Evolutionary conservation across 30 jellyfish, hydroid and myxozoan genomes (phyloP).

Genomic region (Catostylus mosaicus): DNA sequence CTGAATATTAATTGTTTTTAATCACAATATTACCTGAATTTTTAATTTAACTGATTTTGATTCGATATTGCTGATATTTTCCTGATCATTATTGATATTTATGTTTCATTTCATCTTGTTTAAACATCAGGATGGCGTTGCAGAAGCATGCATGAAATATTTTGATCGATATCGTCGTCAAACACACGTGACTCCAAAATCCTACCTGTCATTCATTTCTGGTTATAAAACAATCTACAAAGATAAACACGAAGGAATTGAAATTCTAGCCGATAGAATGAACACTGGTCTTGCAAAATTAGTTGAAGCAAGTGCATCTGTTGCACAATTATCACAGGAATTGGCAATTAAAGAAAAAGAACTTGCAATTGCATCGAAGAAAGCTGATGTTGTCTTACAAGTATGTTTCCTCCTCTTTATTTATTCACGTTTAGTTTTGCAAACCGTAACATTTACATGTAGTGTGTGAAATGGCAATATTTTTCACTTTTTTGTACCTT

Average conservation of each 20-base stretch:
- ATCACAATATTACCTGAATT: no score
- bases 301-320: constrained; percentile 89
- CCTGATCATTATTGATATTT: background rate
- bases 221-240: constrained; percentile 77
- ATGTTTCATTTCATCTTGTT: background rate
- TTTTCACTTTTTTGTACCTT: no score
- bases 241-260: constrained; percentile 74
- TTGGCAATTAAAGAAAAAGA: constrained; percentile 90
- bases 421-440: no score
- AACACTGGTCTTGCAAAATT: constrained; percentile 83
- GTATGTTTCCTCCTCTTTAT: constrained; percentile 20
- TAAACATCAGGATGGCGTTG: constrained; percentile 60
- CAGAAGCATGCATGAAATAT: constrained; percentile 75
- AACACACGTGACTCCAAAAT: constrained; percentile 94
- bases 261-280: constrained; percentile 75
- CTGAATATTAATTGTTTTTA: no score
- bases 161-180: constrained; percentile 91
- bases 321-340: constrained; percentile 82
- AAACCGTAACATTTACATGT: no score
- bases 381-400: constrained; percentile 89
- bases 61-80: no score
- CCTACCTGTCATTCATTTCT: constrained; percentile 82
- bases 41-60: no score
- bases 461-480: no score
- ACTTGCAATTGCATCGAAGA: constrained; percentile 83